phyloP scores from a whole-genome alignment of 1,140 invertebrate species.

The Phymorhynchus buccinoides region DNA sequence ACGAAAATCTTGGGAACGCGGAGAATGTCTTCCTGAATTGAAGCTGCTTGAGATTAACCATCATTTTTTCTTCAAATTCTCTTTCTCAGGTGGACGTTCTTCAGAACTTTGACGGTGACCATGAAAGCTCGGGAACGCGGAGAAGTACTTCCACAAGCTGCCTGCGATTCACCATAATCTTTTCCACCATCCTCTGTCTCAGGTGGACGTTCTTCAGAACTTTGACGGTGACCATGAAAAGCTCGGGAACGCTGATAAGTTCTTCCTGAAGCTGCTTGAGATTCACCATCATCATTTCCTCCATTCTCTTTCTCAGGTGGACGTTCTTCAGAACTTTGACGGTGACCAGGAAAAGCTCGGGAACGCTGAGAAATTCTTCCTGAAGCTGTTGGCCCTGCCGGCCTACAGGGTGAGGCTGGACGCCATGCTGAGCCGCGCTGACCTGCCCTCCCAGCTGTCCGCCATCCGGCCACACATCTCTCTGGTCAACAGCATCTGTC shows the following conservation, averaged over 20 bases:
- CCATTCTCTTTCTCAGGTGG: constrained; percentile 62
- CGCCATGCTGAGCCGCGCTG: constrained; percentile 87
- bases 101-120: too few relatives aligned
- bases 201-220: constrained; percentile 65
- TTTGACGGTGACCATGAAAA: constrained; percentile 64
- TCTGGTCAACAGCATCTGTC: constrained; percentile 57
- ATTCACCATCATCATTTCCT: too few relatives aligned
- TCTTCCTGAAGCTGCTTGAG: constrained; percentile 66
- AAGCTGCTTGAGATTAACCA: too few relatives aligned
- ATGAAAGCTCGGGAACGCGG: too few relatives aligned
- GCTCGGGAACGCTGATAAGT: constrained; percentile 68
- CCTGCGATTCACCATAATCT: too few relatives aligned
- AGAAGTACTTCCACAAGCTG: too few relatives aligned
- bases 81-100: too few relatives aligned
- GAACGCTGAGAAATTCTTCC: constrained; percentile 69
- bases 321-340: constrained; percentile 63
- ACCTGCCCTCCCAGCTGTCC: constrained; percentile 65
- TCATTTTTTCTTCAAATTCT: too few relatives aligned
- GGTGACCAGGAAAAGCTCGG: constrained; percentile 64
- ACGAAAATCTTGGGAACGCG: constrained; percentile 63
- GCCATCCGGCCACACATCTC: constrained; percentile 64
- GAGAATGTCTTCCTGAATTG: constrained; percentile 70
- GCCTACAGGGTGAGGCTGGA: constrained; percentile 89
- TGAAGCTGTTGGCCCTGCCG: constrained; percentile 63
- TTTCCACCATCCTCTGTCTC: too few relatives aligned